phyloP scores from a whole-genome alignment of 2,113 vertebrate genomes.

The Phrynosoma blainvillii region DNA sequence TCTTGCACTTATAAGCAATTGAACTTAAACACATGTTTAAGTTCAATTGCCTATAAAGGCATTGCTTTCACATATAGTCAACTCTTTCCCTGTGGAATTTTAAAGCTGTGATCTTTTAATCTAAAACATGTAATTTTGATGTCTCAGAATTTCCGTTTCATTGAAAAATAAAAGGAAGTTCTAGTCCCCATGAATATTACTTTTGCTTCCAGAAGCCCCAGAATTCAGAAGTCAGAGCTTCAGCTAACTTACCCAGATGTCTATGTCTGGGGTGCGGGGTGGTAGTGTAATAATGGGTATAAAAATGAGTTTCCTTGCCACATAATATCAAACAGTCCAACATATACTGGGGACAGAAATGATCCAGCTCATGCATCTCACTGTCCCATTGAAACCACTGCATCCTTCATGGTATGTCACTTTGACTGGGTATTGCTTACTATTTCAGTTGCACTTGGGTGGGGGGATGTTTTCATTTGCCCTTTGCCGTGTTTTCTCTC shows the following conservation, averaged over 20 bases:
- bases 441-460: not conserved
- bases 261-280: not conserved
- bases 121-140: no score
- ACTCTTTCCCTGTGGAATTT: no score
- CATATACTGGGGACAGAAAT: not conserved
- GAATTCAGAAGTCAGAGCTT: not conserved
- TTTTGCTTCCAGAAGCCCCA: not conserved
- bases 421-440: not conserved
- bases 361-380: not conserved
- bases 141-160: not conserved
- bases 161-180: not conserved
- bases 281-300: not conserved
- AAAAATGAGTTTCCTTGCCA: not conserved
- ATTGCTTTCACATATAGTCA: not conserved
- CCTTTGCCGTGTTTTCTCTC: not conserved
- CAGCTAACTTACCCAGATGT: not conserved
- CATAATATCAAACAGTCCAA: not conserved
- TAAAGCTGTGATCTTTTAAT: no score
- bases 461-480: accelerated
- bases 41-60: not conserved
- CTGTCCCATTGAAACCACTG: not conserved
- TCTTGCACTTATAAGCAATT: no score
- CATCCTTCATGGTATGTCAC: not conserved
- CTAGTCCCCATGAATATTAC: not conserved
- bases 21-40: no score